Base-by-base conservation (phyloP, 2,797 vertebrate species). In the Lacerta bilineata region DNA sequence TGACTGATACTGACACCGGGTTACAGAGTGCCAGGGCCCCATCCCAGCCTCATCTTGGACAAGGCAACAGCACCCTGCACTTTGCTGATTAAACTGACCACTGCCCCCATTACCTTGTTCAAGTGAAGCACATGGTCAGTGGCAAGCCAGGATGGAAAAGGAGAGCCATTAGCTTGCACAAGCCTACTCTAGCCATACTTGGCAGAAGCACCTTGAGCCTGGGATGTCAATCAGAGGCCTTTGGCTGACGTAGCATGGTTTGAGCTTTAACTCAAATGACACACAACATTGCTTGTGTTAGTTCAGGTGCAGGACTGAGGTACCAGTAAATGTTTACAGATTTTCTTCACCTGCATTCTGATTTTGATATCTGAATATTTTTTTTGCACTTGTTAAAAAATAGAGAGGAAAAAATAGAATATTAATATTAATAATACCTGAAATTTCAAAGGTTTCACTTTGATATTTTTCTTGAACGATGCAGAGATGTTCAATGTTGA, bases 321-420 rank as follows among this genome's bases (percentile, higher is more conserved):
- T 5, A n/a, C 68, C 15, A 75, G 25, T 82, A 78, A n/a, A 27
- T 61, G 4, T 46, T 68, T 59, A 41, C 29, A 5, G 68, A 36
- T 59, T 80, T 81, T 33, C 74, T 66, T 50, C 18, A 77, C 59
- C 55, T 83, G 29, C 83, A 78, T 55, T 88, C 17, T 76, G 20
- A 36, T 82, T 59, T 20, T 69, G 41, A 50, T 68, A 23, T 71
- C 33, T 3, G 23, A n/a, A 10, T 18, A 18, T 83, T 11, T 77
- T 78, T 13, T 13, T 76, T 55, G 29, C 7, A 39, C 20, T 88
- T 68, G 8, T 71, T 8, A 77, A 50, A 88, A 84, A 55, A 55
- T 2, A 33, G 13, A 15, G 0, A 4, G 10, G 50, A 15, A 50
- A 43, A 50, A 50, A 50, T 50, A 50, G 11, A 50, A 50, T 13